phyloP scores from a whole-genome alignment of 64 coral and sea anemone genomes.

The Porites australiensis region DNA sequence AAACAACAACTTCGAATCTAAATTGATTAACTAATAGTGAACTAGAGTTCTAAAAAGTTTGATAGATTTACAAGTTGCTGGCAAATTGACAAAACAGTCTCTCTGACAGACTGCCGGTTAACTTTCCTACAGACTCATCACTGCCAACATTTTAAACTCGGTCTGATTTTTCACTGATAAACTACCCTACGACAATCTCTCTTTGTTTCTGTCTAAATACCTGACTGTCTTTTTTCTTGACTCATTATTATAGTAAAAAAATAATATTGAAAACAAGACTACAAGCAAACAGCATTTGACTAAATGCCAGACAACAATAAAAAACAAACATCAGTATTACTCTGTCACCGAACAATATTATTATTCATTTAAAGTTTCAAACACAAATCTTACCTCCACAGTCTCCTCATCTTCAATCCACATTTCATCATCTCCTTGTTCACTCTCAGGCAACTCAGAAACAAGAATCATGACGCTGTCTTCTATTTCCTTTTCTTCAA shows the following conservation, averaged over 20 bases:
- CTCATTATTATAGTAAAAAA: too few species aligned
- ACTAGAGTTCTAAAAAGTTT: too few species aligned
- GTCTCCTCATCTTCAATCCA: neutral
- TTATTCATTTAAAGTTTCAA: neutral
- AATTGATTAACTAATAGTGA: neutral
- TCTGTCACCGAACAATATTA: too few species aligned
- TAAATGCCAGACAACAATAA: too few species aligned
- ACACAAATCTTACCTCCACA: neutral
- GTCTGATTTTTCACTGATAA: too few species aligned
- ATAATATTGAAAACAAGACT: too few species aligned
- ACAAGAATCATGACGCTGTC: neutral
- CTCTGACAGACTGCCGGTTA: neutral
- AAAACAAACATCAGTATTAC: too few species aligned
- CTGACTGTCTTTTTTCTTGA: too few species aligned
- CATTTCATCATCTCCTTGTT: conserved; percentile 16
- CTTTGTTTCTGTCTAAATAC: neutral
- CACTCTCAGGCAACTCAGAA: conserved; percentile 33
- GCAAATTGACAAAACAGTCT: neutral
- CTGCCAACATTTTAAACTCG: too few species aligned
- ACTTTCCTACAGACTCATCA: too few species aligned
- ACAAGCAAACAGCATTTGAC: too few species aligned
- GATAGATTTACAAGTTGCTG: too few species aligned
- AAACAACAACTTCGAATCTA: neutral
- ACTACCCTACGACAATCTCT: neutral
- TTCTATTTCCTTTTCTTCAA: neutral